A percentile compares a stretch with the other conserved stretches of the same genome.
Evolutionary conservation across 1,140 invertebrate species (phyloP).

Genomic region (Belonocnema kinseyi): DNA sequence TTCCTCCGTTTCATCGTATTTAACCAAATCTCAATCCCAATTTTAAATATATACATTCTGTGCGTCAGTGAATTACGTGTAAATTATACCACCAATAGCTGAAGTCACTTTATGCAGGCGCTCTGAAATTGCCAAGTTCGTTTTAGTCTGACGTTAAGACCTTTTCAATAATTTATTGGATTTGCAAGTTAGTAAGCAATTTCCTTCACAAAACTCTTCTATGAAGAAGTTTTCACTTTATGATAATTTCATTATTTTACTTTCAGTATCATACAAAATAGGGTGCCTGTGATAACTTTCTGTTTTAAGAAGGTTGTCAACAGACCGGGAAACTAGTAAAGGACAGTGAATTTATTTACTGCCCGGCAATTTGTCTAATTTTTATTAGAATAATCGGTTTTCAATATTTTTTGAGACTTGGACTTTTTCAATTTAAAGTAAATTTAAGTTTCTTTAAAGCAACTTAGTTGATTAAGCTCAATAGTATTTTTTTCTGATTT

Average conservation of each 20-base stretch:
- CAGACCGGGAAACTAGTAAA: no score
- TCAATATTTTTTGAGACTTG: no score
- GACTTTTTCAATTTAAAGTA: no score
- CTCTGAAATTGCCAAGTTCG: constrained; percentile 1
- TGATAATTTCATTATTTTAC: neutral
- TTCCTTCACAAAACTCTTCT: neutral
- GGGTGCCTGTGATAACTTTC: no score
- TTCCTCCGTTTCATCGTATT: constrained; percentile 36
- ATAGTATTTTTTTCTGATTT: no score
- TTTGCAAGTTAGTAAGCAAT: constrained; percentile 1
- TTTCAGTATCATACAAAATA: neutral
- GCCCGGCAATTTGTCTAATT: no score
- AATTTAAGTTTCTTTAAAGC: no score
- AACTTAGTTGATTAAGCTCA: no score
- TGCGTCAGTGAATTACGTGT: constrained; percentile 24
- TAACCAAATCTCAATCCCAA: constrained; percentile 56
- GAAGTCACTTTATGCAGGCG: constrained; percentile 35
- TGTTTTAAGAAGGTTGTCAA: no score
- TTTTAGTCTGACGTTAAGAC: constrained; percentile 10
- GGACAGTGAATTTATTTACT: no score
- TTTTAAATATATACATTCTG: constrained; percentile 49
- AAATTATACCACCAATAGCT: constrained; percentile 26
- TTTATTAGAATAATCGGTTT: no score
- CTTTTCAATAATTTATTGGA: constrained; percentile 16
- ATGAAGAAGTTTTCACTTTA: neutral